Percentiles rank a stretch among this genome's conserved stretches.
phyloP scores from a whole-genome alignment of 2,113 vertebrate genomes.

The Poicephalus meyeri region DNA sequence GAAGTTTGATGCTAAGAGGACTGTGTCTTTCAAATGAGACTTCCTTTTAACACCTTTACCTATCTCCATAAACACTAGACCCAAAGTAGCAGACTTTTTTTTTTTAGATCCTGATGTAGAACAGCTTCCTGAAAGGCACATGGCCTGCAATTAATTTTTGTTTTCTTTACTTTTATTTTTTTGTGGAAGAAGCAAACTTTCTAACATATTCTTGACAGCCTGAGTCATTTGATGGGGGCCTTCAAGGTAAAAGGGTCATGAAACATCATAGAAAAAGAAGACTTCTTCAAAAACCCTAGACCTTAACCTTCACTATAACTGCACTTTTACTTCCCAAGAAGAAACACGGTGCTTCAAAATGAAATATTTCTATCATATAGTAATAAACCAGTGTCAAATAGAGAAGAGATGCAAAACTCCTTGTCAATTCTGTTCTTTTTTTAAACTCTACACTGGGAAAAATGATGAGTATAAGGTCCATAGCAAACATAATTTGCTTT shows the following conservation, averaged over 20 bases:
- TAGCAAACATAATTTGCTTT: background rate
- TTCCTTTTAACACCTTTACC: constrained; percentile 2
- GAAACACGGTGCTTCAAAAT: background rate
- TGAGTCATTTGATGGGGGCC: constrained; percentile 34
- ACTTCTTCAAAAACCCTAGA: constrained; percentile 10
- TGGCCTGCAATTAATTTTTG: constrained; percentile 17
- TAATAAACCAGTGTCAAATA: background rate
- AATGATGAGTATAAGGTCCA: background rate
- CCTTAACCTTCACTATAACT: background rate
- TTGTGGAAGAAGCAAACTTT: constrained; percentile 7
- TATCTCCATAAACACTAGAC: constrained; percentile 4
- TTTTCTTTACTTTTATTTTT: background rate
- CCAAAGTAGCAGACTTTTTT: background rate
- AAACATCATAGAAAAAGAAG: background rate
- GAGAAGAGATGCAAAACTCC: background rate
- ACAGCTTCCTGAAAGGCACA: background rate
- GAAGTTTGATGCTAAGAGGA: background rate
- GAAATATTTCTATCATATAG: background rate
- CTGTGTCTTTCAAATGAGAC: background rate
- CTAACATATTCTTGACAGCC: background rate
- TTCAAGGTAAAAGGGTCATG: constrained; percentile 11
- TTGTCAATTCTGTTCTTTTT: background rate
- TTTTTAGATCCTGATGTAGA: background rate
- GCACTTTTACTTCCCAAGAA: background rate
- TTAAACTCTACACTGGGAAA: background rate